Evolutionary conservation across 2,888 invertebrate species (phyloP), one percentile per base, ranked within the genome.

Genomic region (Tyria jacobaeae): DNA sequence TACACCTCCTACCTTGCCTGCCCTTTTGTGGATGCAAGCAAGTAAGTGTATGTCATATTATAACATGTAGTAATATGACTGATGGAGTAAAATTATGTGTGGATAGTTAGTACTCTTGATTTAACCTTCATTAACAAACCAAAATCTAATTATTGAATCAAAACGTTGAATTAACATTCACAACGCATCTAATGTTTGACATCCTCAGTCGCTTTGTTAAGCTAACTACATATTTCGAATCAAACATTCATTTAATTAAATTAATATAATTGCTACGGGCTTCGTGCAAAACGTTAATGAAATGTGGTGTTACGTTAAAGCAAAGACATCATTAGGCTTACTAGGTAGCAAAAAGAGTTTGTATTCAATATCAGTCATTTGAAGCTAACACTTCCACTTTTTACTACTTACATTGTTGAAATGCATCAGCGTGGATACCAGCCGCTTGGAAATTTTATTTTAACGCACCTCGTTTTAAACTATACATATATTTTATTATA

Each of bases 241-340:
- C 83, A 80, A 84, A 80, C 80, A 86, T 86, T 86, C 83, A 84
- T 88, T 86, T 86, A 87, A 87, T 87, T 82, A 85, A 86, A 87
- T 84, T 86, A 84, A 85, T 83, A 87, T 87, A 87, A 87, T 82
- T 80, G 79, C 76, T 82, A 86, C 88, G 88, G 88, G 87, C 79
- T 77, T 76, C 64, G 84, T 80, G 79, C 84, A 75, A 82, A 76
- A 70, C 72, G 79, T 83, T 89, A 85, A 87, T 89, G 86, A 87
- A 89, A 88, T 87, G 86, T 80, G 77, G 70, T 76, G 71, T 82
- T 83, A 82, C 82, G 79, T 81, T 81, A 77, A 75, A 66, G 55
- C 3, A 15, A 57, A 51, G 59, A 61, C 66, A 66, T 66, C 66
- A 64, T 73, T 75, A 64, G 62, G 60, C 62, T 21, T 44, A 44